These are phyloP conservation scores for Onychomys torridus DNA, from an alignment of 2,797 vertebrate species.

Conservation along the genomic window DNA sequence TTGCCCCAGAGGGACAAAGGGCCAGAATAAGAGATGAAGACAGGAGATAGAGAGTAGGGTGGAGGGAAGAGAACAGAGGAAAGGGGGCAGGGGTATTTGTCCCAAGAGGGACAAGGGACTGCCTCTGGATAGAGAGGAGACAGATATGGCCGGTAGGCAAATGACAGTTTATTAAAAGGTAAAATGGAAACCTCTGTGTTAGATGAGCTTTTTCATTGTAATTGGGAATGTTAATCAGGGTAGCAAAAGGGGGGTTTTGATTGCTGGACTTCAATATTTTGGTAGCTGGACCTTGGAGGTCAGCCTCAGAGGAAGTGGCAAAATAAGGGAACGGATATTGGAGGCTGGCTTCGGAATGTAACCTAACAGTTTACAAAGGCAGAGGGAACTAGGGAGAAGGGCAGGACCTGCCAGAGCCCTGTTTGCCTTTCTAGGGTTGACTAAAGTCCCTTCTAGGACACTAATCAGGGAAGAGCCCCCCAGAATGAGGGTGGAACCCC, in stretches of 20 bases:
- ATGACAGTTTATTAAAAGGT: not conserved
- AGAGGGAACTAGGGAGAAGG: not conserved
- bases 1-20: not conserved
- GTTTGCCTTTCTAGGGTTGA: not conserved
- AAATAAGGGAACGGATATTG: not conserved
- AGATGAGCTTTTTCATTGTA: not conserved
- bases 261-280: not conserved
- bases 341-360: not conserved
- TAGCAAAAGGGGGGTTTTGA: not conserved
- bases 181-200: not conserved
- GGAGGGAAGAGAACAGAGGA: not conserved
- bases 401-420: not conserved
- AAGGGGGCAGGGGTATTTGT: not conserved
- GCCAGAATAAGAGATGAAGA: not conserved
- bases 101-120: not conserved
- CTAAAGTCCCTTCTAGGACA: not conserved
- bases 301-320: not conserved
- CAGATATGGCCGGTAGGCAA: not conserved
- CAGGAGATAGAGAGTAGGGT: not conserved
- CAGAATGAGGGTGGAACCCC: no score
- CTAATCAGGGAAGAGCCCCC: not conserved
- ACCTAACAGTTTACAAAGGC: not conserved
- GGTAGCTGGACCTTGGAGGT: not conserved
- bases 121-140: not conserved
- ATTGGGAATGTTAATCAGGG: not conserved